Conservation (phyloP, 2,797 vertebrate genomes). For the Schizothorax lantsangensis region DNA sequence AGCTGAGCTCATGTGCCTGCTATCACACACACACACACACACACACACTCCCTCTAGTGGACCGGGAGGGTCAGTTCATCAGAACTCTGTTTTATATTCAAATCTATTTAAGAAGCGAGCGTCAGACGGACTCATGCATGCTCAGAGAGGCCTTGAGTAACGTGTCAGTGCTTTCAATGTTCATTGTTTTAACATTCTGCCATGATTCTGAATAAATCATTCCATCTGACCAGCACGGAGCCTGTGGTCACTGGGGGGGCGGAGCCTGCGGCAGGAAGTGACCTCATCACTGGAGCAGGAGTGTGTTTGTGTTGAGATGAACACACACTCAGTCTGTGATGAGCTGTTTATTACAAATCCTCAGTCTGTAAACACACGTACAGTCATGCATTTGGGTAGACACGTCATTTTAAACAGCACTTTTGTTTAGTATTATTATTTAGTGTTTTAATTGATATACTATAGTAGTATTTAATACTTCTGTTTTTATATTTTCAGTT, state of each 20-base stretch:
- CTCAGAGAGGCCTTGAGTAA: conserved; percentile 78
- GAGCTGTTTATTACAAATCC: neutral
- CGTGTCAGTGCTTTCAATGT: conserved; percentile 84
- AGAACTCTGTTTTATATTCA: conserved; percentile 81
- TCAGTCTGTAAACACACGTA: neutral
- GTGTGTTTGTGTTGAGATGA: neutral
- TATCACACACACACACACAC: neutral
- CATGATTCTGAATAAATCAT: conserved; percentile 86
- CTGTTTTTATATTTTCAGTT: neutral
- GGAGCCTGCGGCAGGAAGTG: neutral
- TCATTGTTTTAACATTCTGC: conserved; percentile 84
- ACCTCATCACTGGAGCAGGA: neutral
- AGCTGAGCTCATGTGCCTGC: no score
- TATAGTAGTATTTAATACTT: neutral
- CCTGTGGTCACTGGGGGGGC: neutral
- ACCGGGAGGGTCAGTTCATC: conserved; percentile 29
- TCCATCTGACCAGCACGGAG: conserved; percentile 74
- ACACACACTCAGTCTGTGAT: no score
- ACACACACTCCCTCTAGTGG: conserved; percentile 28
- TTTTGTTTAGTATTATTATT: neutral
- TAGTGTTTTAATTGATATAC: neutral
- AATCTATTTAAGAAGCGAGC: conserved; percentile 79
- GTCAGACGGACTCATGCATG: conserved; percentile 20
- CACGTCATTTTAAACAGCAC: neutral
- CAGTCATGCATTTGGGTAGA: neutral